Evolutionary conservation across 2,888 invertebrate species (phyloP).

Genomic region (Chloroclystis v-ata): DNA sequence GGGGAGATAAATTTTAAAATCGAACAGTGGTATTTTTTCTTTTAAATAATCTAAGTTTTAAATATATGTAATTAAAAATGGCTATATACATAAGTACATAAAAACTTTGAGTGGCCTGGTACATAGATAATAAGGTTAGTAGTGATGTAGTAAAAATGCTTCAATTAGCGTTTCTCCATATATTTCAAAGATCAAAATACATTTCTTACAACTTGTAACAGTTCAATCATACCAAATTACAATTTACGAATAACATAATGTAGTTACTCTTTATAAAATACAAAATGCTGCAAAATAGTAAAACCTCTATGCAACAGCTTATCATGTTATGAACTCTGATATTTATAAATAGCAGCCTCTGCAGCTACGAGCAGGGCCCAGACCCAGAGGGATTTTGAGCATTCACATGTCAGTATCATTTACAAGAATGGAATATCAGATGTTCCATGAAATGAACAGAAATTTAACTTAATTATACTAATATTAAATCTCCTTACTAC

Average conservation of each 20-base stretch:
- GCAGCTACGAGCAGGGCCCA: constrained; percentile 23
- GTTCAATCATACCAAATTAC: constrained; percentile 71
- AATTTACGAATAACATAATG: constrained; percentile 60
- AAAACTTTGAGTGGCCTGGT: too few relatives aligned
- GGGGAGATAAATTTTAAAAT: too few relatives aligned
- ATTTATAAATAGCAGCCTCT: constrained; percentile 44
- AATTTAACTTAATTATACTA: constrained; percentile 70
- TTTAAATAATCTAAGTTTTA: too few relatives aligned
- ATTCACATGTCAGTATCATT: constrained; percentile 38
- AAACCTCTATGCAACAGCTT: constrained; percentile 54
- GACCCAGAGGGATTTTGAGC: constrained; percentile 45
- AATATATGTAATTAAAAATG: too few relatives aligned
- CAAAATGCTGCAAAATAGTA: constrained; percentile 62
- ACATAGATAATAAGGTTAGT: too few relatives aligned
- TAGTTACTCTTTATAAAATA: constrained; percentile 52
- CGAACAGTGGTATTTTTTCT: too few relatives aligned
- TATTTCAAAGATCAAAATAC: constrained; percentile 77
- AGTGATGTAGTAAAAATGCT: too few relatives aligned
- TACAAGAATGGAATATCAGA: constrained; percentile 55
- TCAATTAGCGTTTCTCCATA: constrained; percentile 54
- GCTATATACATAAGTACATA: too few relatives aligned
- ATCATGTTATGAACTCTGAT: constrained; percentile 34
- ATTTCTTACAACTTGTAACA: constrained; percentile 73
- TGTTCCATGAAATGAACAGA: constrained; percentile 58
- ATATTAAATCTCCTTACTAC: constrained; percentile 70